Evolutionary conservation across 2,113 vertebrate genomes (phyloP), one percentile per base, ranked within the genome.

Genomic region (Phainopepla nitens): DNA sequence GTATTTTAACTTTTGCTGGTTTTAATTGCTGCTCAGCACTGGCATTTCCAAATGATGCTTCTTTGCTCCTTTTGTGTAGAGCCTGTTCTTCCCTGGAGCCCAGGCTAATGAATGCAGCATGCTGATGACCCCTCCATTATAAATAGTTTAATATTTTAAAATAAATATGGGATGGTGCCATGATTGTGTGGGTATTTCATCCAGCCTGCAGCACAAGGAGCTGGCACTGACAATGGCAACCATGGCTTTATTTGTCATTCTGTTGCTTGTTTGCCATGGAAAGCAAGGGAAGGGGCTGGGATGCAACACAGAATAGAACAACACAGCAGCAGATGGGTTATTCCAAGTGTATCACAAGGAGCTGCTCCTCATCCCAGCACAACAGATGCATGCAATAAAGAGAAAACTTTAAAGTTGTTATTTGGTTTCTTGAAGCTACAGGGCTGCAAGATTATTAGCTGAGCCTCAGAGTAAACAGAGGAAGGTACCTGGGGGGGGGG

Each of bases 131-230:
- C 62, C 82, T 51, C 45, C 82, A 84, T 94, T 94, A 96, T 81
- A 93, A 95, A 93, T 65, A 96, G 69, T 94, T 91, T 83, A 91
- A 94, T 94, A 93, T 71, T 96, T 96, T 97, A 9, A 94, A 96
- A 86, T 96, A 96, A 95, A 91, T 86, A 93, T 33, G 47, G 71
- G 91, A 80, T 44, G 45, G 71, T 92, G 91, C 81, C 84, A 89
- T 33, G 93, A 71, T 49, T 94, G 60, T 91, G 79, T 93, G 91
- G 75, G 53, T 91, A 95, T 87, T 95, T 95, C 66, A 68, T 78
- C 81, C 79, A 36, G 84, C 84, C 91, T 90, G 82, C 90, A 96
- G 94, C 88, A 56, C 31, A 53, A 90, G 72, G 66, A 91, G 85
- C 78, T 51, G 31, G 45, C 86, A 77, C 87, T 86, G 78, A 76